phyloP scores from a whole-genome alignment of 2,113 vertebrate genomes.

The Connochaetes taurinus region DNA sequence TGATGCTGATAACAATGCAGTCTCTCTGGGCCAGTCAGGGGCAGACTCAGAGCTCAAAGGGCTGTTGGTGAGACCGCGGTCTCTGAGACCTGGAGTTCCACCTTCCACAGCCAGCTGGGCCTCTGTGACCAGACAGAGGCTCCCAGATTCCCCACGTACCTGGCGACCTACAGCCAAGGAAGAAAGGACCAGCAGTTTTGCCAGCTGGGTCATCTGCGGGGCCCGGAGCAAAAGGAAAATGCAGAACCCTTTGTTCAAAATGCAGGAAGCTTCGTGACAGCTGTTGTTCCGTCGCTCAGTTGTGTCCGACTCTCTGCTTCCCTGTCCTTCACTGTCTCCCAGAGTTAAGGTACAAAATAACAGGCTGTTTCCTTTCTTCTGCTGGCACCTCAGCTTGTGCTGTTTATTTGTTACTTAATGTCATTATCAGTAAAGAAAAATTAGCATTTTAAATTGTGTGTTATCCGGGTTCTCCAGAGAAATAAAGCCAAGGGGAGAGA shows the following conservation, averaged over 20 bases:
- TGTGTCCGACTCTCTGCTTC: neutral
- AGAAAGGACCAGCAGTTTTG: accelerated
- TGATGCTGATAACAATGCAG: accelerated
- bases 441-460: neutral
- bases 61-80: accelerated
- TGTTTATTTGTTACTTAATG: neutral
- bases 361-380: neutral
- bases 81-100: neutral
- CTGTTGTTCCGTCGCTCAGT: neutral
- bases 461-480: neutral
- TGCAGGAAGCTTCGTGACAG: neutral
- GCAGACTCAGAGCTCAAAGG: neutral
- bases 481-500: neutral
- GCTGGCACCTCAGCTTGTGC: neutral
- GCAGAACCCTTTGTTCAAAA: neutral
- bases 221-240: neutral
- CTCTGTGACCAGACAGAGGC: neutral
- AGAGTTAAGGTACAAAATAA: neutral
- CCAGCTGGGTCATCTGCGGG: too few relatives aligned
- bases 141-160: neutral
- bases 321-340: neutral
- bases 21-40: neutral
- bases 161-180: neutral
- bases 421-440: neutral
- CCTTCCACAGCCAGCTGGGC: neutral